These are phyloP conservation scores for Hippocampus abdominalis DNA, from an alignment of 2,113 vertebrate species.

Conservation along the genomic window DNA sequence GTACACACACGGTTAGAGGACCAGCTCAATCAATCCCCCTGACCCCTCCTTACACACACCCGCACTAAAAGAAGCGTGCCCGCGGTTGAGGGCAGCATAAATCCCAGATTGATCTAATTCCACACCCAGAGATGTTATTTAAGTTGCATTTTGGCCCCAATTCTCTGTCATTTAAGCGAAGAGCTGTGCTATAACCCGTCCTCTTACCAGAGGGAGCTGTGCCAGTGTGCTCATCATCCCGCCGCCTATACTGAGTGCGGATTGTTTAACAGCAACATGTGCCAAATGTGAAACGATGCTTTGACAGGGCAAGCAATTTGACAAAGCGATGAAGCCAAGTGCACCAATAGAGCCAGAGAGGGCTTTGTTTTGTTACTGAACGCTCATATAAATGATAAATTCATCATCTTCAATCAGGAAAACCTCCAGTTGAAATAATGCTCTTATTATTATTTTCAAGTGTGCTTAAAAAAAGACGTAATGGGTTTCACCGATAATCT, in stretches of 20 bases:
- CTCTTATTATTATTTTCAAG: background rate
- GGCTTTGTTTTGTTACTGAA: background rate
- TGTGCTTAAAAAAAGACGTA: background rate
- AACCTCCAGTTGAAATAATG: background rate
- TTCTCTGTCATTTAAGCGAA: slow-evolving; percentile 37
- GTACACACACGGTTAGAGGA: slow-evolving; percentile 64
- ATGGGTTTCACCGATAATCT: background rate
- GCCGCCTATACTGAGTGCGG: slow-evolving; percentile 11
- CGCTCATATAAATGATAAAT: background rate
- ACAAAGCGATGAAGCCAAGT: slow-evolving; percentile 12
- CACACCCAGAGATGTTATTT: slow-evolving; percentile 65
- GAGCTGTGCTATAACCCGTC: slow-evolving; percentile 30
- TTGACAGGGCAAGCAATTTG: slow-evolving; percentile 10
- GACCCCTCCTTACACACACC: slow-evolving; percentile 20
- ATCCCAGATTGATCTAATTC: slow-evolving; percentile 76
- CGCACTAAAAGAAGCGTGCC: slow-evolving; percentile 47
- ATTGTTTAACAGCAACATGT: slow-evolving; percentile 37
- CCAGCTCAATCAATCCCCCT: slow-evolving; percentile 54
- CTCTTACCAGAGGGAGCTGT: slow-evolving; percentile 38
- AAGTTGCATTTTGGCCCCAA: slow-evolving; percentile 64
- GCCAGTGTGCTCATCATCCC: slow-evolving; percentile 31
- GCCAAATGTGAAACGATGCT: slow-evolving; percentile 25
- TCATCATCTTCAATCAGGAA: background rate
- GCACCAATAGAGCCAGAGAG: background rate
- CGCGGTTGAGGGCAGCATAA: slow-evolving; percentile 56